Base-by-base conservation (phyloP, 2,888 invertebrate species). In the Cephus nigrinus region DNA sequence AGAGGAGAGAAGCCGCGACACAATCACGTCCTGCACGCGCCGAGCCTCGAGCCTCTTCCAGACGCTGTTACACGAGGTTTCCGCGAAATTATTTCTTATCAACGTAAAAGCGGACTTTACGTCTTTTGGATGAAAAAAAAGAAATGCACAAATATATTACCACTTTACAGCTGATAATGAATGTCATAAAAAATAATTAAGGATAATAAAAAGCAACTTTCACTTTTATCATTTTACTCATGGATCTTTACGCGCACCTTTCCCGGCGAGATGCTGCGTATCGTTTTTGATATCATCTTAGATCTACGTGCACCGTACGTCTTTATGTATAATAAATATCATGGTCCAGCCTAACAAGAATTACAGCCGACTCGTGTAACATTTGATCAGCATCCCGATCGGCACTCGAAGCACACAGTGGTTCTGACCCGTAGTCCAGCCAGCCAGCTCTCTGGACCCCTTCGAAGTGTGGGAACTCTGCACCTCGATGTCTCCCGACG, bases 1-100 rank as follows among this genome's bases (percentile, higher is more conserved):
- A 79, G 81, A 81, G 77, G 55, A 75, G 79, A 82, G 82, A 81
- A 79, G 86, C 83, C 84, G 88, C 89, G 89, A 88, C 88, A 90
- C 90, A 90, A 91, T 90, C 90, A 89, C 90, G 90, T 89, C 89
- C 88, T 91, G 91, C 91, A 91, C 91, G 91, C 91, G 91, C 90
- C 91, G 90, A 85, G 90, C 89, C 89, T 85, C 88, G 87, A 88
- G 90, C 89, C 87, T 88, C 87, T 88, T 86, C 84, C 82, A 86
- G 88, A 78, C 88, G 75, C 82, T 84, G 89, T 85, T 90, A 89
- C 90, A 90, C 89, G 90, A 88, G 84, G 88, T 82, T 68, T 68
- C 11, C 11, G 71, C 71, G 71, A 31, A 1, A 71, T 30, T 71
- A 31, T 31, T 71, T 30, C 71, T 55, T 55, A 55, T 55, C 55